These are phyloP conservation scores for Syrmaticus mikado DNA, from an alignment of 2,113 vertebrate genomes.

Conservation along the genomic window DNA sequence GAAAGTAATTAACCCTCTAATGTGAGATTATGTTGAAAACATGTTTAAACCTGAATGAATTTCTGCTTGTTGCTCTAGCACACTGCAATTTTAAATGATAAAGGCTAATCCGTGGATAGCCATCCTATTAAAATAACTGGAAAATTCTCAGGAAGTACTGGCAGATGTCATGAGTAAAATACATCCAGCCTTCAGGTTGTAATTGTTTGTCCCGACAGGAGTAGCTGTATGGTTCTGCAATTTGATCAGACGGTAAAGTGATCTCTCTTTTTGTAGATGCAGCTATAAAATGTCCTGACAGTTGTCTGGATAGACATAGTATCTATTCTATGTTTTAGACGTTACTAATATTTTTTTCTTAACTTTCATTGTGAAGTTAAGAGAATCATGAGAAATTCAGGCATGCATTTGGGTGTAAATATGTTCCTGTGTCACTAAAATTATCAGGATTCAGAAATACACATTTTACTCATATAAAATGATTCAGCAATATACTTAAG, in stretches of 20 bases:
- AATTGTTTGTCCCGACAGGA: conserved; percentile 5
- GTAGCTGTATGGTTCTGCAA: conserved; percentile 3
- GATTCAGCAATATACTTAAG: not conserved
- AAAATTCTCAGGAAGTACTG: conserved; percentile 2
- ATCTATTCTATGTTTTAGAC: not conserved
- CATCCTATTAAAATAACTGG: not conserved
- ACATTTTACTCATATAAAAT: accelerated
- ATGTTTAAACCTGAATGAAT: conserved; percentile 30
- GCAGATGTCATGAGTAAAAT: not conserved
- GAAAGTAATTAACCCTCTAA: conserved; percentile 72
- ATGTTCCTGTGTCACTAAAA: not conserved
- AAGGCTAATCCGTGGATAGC: conserved; percentile 5
- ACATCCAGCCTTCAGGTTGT: not conserved
- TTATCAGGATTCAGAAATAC: not conserved
- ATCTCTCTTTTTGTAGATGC: not conserved
- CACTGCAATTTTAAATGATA: conserved; percentile 33
- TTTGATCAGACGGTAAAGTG: conserved; percentile 9
- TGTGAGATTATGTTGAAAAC: conserved; percentile 58
- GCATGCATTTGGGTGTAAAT: not conserved
- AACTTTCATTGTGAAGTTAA: not conserved
- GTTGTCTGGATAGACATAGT: not conserved
- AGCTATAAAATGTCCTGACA: not conserved
- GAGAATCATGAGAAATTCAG: not conserved
- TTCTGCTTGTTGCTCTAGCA: conserved; percentile 9
- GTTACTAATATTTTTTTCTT: not conserved